These are phyloP conservation scores for Orthosia incerta DNA, from an alignment of 2,888 invertebrate species.

Conservation along the genomic window DNA sequence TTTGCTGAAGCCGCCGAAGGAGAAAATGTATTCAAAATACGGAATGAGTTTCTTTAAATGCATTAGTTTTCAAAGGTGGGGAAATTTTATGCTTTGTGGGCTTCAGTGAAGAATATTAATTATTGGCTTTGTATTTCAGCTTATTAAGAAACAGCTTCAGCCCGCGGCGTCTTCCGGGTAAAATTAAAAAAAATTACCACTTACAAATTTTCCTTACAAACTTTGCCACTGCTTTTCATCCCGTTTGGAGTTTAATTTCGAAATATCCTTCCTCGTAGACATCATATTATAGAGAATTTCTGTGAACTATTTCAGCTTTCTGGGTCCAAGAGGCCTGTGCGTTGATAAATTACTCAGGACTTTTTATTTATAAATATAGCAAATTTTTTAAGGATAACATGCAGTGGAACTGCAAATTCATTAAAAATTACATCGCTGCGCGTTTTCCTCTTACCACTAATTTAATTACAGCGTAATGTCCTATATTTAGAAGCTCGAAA, in stretches of 20 bases:
- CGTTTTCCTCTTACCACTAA: background rate
- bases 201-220: too few species aligned
- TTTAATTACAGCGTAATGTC: background rate
- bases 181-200: too few species aligned
- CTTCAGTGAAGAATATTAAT: constrained; percentile 19
- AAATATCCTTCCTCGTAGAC: too few species aligned
- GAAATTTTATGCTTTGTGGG: background rate
- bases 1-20: background rate
- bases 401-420: background rate
- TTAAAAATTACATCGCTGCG: background rate
- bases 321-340: too few species aligned
- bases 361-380: too few species aligned
- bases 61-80: constrained; percentile 21
- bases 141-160: background rate
- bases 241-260: too few species aligned
- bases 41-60: constrained; percentile 37
- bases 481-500: background rate
- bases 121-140: background rate
- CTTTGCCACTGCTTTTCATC: too few species aligned
- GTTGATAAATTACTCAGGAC: too few species aligned
- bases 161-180: too few species aligned
- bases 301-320: too few species aligned
- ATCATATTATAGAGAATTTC: too few species aligned
- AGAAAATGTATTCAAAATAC: constrained; percentile 18
- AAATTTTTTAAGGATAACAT: background rate